These are phyloP conservation scores for Pseudonaja textilis DNA, from an alignment of 2,113 vertebrate species.

Conservation along the genomic window DNA sequence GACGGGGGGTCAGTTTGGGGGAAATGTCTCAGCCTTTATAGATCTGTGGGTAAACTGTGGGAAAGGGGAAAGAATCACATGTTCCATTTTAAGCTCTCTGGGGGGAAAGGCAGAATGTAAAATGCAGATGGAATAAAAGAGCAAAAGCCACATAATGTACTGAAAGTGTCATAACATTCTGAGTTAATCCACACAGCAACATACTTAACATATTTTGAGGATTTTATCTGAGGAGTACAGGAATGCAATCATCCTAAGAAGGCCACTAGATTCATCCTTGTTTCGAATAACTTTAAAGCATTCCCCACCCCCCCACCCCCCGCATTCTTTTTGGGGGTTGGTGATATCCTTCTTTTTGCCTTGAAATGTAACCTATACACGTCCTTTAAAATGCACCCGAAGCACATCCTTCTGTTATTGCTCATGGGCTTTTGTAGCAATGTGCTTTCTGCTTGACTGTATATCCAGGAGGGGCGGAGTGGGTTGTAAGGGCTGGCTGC, in stretches of 20 bases:
- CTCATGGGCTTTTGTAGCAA: neutral
- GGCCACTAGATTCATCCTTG: neutral
- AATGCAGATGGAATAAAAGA: neutral
- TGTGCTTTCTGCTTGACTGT: neutral
- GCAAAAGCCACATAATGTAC: neutral
- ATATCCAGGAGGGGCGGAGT: neutral
- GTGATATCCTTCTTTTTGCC: neutral
- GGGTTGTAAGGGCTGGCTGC: too few species aligned
- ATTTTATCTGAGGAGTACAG: neutral
- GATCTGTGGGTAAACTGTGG: neutral
- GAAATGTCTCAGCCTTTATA: neutral
- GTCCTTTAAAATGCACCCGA: neutral
- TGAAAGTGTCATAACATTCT: neutral
- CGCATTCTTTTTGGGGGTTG: neutral
- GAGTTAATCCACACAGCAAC: neutral
- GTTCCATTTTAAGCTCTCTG: neutral
- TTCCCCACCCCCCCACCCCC: neutral
- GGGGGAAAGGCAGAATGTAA: neutral
- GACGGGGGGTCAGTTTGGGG: neutral
- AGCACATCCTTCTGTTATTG: neutral
- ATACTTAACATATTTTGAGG: neutral
- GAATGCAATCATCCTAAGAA: neutral
- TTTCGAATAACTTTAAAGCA: neutral
- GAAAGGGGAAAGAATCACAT: too few species aligned
- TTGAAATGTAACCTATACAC: neutral